These are phyloP conservation scores for Drosophila melanosoma DNA, from an alignment of 2,888 invertebrate species.

Conservation along the genomic window DNA sequence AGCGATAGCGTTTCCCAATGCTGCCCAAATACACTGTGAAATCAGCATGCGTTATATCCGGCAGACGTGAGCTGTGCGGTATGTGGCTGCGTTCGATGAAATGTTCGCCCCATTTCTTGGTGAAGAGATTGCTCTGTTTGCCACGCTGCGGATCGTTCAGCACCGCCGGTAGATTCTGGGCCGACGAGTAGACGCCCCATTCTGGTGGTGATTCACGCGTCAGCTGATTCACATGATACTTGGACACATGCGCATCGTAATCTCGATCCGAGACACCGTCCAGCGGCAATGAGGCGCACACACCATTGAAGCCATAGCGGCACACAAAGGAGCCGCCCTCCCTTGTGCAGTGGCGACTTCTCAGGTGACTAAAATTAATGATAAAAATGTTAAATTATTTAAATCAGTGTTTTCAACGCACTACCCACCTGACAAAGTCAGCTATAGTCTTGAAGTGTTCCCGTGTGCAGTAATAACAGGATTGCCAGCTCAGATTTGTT, in stretches of 20 bases:
- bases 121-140: constrained; percentile 96
- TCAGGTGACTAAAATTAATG: constrained; percentile 88
- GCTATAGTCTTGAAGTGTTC: constrained; percentile 86
- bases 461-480: constrained; percentile 88
- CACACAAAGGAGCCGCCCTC: constrained; percentile 95
- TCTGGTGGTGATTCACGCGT: constrained; percentile 85
- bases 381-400: neutral
- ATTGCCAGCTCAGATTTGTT: constrained; percentile 86
- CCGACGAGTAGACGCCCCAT: constrained; percentile 90
- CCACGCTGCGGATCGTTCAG: constrained; percentile 97
- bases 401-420: neutral
- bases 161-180: constrained; percentile 97
- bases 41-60: constrained; percentile 92
- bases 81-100: constrained; percentile 94
- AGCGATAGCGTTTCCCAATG: constrained; percentile 88
- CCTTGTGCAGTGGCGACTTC: constrained; percentile 91
- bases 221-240: constrained; percentile 86
- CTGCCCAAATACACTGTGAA: constrained; percentile 95
- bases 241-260: constrained; percentile 93
- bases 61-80: constrained; percentile 91
- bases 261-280: constrained; percentile 95
- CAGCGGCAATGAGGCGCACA: constrained; percentile 94
- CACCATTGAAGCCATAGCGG: constrained; percentile 94
- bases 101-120: constrained; percentile 98
- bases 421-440: constrained; percentile 87